phyloP scores from a whole-genome alignment of 2,888 invertebrate genomes.

The Ormyrus rosae region DNA sequence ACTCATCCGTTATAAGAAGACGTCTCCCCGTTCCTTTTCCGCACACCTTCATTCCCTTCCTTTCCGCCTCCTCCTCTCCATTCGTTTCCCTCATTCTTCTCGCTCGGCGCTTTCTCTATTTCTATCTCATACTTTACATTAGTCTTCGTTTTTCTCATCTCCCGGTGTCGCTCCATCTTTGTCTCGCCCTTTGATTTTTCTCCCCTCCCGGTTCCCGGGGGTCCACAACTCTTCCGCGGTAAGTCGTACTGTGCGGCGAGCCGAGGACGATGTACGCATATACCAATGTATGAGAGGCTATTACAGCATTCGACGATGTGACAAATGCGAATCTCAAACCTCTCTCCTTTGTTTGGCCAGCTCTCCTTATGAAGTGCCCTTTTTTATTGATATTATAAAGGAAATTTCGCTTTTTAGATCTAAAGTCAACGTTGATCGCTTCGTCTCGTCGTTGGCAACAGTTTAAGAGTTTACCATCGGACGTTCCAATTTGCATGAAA shows the following conservation, averaged over 20 bases:
- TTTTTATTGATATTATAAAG: too few relatives aligned
- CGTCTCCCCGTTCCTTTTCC: not conserved
- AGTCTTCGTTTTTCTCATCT: too few relatives aligned
- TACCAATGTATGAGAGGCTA: conserved; percentile 32
- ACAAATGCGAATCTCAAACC: conserved; percentile 48
- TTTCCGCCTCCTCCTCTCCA: conserved; percentile 1
- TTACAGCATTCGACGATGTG: conserved; percentile 45
- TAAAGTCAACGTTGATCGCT: too few relatives aligned
- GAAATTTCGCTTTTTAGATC: too few relatives aligned
- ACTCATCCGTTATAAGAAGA: not conserved
- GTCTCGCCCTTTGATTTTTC: conserved; percentile 48
- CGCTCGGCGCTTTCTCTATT: not conserved
- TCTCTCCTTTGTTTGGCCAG: conserved; percentile 30
- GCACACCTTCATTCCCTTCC: not conserved
- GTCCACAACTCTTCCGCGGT: conserved; percentile 49
- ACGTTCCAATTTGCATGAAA: too few relatives aligned
- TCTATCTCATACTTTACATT: too few relatives aligned
- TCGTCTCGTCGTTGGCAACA: too few relatives aligned
- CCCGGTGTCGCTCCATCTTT: conserved; percentile 36
- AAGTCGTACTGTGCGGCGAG: conserved; percentile 21
- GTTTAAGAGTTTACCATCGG: too few relatives aligned
- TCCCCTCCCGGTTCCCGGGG: conserved; percentile 31
- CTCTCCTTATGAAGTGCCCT: not conserved
- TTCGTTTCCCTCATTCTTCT: conserved; percentile 30
- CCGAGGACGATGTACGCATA: conserved; percentile 5